phyloP scores from a whole-genome alignment of 2,888 invertebrate species.

The Barypeithes pellucidus region DNA sequence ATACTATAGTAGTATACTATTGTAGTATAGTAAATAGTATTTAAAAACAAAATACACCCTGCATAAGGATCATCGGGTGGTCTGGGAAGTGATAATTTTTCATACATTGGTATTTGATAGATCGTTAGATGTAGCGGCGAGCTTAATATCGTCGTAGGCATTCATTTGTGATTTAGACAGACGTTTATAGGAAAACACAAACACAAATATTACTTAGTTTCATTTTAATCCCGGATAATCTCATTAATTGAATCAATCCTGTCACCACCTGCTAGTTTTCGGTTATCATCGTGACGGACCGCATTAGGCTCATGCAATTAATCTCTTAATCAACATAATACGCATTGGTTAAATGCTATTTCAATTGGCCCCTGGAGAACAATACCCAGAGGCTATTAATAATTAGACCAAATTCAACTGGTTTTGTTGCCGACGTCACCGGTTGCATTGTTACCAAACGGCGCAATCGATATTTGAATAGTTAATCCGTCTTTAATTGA shows the following conservation, averaged over 20 bases:
- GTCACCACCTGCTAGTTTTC: not conserved
- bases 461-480: constrained; percentile 13
- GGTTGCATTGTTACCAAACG: constrained; percentile 10
- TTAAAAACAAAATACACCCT: too few species aligned
- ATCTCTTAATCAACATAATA: constrained; percentile 44
- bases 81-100: too few species aligned
- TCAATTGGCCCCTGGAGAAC: constrained; percentile 35
- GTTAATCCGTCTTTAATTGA: constrained; percentile 12
- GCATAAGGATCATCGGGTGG: too few species aligned
- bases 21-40: too few species aligned
- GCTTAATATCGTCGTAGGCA: too few species aligned
- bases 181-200: too few species aligned
- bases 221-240: not conserved
- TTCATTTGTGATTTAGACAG: too few species aligned
- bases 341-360: constrained; percentile 24
- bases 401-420: constrained; percentile 23
- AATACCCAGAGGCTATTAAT: constrained; percentile 35
- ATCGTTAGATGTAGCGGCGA: too few species aligned
- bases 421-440: constrained; percentile 25
- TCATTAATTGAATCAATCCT: not conserved
- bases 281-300: constrained; percentile 7
- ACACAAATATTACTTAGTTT: too few species aligned
- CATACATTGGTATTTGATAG: too few species aligned
- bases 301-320: constrained; percentile 30
- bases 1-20: too few species aligned